A percentile compares a stretch with the other conserved stretches of the same genome.
These are phyloP conservation scores for Zaprionus nigranus DNA, from an alignment of 1,140 invertebrate species.

Conservation along the genomic window DNA sequence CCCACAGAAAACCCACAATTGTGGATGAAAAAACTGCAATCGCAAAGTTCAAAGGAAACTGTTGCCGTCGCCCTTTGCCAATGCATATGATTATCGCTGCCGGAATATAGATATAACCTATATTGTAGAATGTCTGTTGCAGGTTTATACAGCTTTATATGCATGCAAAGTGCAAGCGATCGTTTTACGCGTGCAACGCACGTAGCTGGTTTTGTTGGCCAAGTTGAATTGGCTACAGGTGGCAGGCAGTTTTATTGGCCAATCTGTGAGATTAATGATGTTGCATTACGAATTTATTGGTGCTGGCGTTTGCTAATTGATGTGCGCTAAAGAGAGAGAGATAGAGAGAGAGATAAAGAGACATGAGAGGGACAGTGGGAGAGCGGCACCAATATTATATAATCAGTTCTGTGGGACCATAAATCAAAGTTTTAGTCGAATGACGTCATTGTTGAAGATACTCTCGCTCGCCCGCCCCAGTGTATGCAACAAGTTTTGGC, in stretches of 20 bases:
- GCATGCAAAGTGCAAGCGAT: conserved; percentile 13
- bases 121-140: background rate
- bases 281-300: conserved; percentile 45
- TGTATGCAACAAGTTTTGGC: conserved; percentile 73
- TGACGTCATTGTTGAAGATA: conserved; percentile 48
- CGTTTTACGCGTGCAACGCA: conserved; percentile 50
- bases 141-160: background rate
- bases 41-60: background rate
- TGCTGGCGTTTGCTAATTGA: conserved; percentile 24
- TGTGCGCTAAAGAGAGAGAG: background rate
- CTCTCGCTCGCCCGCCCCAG: conserved; percentile 19
- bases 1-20: background rate
- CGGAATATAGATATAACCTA: background rate
- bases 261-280: conserved; percentile 57
- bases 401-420: conserved; percentile 23
- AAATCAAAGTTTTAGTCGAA: conserved; percentile 36
- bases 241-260: conserved; percentile 59
- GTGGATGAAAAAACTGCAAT: conserved; percentile 5
- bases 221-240: conserved; percentile 48
- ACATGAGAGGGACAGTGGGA: background rate
- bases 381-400: conserved; percentile 5
- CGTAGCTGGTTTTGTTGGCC: conserved; percentile 30
- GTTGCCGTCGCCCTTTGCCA: background rate
- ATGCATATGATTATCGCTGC: background rate
- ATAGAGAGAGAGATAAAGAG: background rate